phyloP scores from a whole-genome alignment of 2,888 invertebrate genomes.

The Melolontha melolontha region DNA sequence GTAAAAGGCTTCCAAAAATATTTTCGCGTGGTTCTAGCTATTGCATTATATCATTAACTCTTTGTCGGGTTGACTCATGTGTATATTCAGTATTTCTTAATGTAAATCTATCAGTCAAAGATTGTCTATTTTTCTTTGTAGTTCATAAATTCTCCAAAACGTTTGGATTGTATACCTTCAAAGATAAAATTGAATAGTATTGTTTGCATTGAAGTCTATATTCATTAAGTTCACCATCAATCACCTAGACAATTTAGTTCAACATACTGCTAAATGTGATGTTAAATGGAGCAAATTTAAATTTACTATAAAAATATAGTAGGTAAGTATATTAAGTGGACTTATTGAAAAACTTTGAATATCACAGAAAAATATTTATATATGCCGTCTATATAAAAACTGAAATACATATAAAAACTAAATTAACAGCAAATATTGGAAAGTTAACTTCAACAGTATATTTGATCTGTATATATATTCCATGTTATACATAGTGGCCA shows the following conservation, averaged over 20 bases:
- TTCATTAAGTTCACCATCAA: not conserved
- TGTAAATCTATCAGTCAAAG: conserved; percentile 6
- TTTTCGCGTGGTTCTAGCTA: not conserved
- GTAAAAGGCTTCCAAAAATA: conserved; percentile 12
- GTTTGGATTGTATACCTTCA: not conserved
- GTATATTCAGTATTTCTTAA: conserved; percentile 15
- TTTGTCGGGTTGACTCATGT: conserved; percentile 4
- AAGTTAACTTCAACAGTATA: too few relatives aligned
- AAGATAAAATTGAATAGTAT: not conserved
- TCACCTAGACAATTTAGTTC: not conserved
- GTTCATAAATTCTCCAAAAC: conserved; percentile 2
- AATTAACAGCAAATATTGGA: too few relatives aligned
- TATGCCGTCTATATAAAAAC: too few relatives aligned
- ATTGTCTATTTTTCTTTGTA: not conserved
- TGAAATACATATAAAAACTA: too few relatives aligned
- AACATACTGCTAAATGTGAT: too few relatives aligned
- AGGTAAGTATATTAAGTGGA: too few relatives aligned
- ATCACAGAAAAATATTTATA: too few relatives aligned
- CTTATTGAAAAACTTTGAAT: too few relatives aligned
- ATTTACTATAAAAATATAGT: too few relatives aligned
- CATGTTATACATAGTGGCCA: too few relatives aligned
- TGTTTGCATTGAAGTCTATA: not conserved
- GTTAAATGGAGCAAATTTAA: too few relatives aligned
- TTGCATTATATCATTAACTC: conserved; percentile 7
- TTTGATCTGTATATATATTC: too few relatives aligned